Conservation (phyloP, 2,797 vertebrate genomes). For the Cygnus olor region DNA sequence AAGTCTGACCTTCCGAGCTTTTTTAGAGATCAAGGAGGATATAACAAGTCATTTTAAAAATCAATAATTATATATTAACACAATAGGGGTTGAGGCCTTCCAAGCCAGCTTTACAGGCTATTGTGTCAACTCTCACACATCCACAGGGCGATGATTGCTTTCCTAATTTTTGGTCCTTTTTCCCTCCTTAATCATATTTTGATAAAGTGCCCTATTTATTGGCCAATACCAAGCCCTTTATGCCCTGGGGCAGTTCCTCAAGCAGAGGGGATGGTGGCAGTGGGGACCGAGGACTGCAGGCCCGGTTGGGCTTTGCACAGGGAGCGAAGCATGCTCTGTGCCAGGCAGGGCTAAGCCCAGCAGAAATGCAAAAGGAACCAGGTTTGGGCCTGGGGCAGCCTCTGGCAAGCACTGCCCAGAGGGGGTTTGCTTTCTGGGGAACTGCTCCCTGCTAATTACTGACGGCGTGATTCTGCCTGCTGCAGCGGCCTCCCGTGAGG, state of each 20-base stretch:
- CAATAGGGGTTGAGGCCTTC: background rate
- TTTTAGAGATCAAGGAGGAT: constrained; percentile 59
- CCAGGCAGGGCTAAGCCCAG: background rate
- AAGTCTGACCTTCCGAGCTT: constrained; percentile 57
- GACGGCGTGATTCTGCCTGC: fast-evolving
- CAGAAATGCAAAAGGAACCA: background rate
- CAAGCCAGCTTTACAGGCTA: constrained; percentile 31
- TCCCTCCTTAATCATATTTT: background rate
- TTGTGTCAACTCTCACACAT: background rate
- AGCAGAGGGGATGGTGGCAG: background rate
- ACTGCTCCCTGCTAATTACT: background rate
- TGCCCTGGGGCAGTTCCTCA: background rate
- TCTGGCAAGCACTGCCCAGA: background rate
- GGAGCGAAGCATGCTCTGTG: background rate
- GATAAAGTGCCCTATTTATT: background rate
- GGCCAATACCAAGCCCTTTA: background rate
- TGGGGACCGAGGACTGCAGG: background rate
- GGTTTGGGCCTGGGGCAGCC: background rate
- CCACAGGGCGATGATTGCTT: background rate
- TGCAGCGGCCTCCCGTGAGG: too few species aligned
- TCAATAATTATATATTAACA: constrained; percentile 72
- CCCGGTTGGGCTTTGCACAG: background rate
- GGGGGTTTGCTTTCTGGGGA: fast-evolving
- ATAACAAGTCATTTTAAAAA: constrained; percentile 68
- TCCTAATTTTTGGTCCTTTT: background rate